These are phyloP conservation scores for Podargus strigoides DNA, from an alignment of 2,797 vertebrate genomes.

Conservation along the genomic window DNA sequence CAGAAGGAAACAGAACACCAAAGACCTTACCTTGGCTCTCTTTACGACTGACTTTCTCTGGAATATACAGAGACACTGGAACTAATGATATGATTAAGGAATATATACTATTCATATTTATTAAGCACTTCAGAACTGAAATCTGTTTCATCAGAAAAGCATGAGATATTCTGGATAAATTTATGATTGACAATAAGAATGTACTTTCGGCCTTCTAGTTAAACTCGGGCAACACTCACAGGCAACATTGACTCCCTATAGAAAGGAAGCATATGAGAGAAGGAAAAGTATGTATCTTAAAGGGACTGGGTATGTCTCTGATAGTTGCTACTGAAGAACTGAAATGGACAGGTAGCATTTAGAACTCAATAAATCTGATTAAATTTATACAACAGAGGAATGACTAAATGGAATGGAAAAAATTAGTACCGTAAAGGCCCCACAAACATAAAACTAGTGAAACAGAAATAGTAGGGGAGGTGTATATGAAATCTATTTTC, in stretches of 20 bases:
- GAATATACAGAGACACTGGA: background rate
- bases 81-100: background rate
- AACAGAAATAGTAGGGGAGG: background rate
- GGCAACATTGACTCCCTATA: background rate
- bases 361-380: background rate
- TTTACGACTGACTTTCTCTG: background rate
- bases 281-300: background rate
- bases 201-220: background rate
- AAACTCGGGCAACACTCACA: background rate
- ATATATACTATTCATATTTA: background rate
- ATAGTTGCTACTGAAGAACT: background rate
- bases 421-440: background rate
- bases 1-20: background rate
- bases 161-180: background rate
- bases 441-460: background rate
- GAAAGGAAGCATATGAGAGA: background rate
- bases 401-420: background rate
- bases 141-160: background rate
- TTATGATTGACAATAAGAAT: background rate
- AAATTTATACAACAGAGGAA: background rate
- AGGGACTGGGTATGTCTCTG: background rate
- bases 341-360: background rate
- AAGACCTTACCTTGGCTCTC: background rate
- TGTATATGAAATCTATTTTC: background rate
- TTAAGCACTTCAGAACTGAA: background rate